Percentiles rank a stretch among this genome's conserved stretches.
Conservation (phyloP, 2,113 vertebrate species). For the Tyrannus savana region DNA sequence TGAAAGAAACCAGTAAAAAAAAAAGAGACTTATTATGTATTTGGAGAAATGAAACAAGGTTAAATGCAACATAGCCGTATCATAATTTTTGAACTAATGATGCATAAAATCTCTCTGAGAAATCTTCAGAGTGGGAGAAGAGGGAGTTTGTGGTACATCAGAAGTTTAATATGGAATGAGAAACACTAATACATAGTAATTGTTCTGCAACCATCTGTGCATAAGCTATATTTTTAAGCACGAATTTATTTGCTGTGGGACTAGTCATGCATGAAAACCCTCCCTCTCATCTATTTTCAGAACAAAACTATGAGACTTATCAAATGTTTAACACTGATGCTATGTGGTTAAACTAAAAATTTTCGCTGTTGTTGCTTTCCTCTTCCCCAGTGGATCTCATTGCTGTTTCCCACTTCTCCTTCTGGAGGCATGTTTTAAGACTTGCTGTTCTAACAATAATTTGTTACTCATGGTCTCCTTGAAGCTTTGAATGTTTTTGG, state of each 20-base stretch:
- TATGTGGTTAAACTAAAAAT: constrained; percentile 19
- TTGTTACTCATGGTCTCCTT: neutral
- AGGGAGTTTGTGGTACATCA: neutral
- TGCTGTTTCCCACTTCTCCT: neutral
- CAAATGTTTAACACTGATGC: constrained; percentile 21
- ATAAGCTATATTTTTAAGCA: constrained; percentile 27
- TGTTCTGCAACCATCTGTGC: constrained; percentile 36
- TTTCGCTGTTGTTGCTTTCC: neutral
- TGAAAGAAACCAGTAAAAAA: neutral
- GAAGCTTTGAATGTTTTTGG: neutral
- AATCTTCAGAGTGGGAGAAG: neutral
- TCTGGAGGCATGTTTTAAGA: neutral
- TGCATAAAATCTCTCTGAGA: neutral
- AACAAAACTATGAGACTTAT: constrained; percentile 40
- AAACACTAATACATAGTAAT: constrained; percentile 25
- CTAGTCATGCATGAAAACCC: constrained; percentile 31
- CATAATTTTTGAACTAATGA: neutral
- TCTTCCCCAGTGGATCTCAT: neutral
- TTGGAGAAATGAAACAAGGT: neutral
- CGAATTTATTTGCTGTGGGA: constrained; percentile 37
- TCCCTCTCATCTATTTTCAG: constrained; percentile 52
- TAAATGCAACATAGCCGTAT: neutral
- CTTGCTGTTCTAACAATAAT: neutral
- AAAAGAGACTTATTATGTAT: neutral
- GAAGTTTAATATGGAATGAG: neutral